phyloP scores from a whole-genome alignment of 1,140 invertebrate species.

The Nasonia longicornis region DNA sequence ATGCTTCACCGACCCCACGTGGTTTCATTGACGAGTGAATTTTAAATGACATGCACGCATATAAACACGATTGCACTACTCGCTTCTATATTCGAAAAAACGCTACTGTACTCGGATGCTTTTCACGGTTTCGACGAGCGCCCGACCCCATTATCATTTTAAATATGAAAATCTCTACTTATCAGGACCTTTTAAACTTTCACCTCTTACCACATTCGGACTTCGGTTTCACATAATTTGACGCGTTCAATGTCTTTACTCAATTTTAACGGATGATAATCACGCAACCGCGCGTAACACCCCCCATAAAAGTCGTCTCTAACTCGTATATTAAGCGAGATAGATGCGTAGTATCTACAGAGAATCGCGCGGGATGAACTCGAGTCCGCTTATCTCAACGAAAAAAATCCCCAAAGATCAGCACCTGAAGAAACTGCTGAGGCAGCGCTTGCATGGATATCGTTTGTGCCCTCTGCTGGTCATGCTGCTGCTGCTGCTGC shows the following conservation, averaged over 20 bases:
- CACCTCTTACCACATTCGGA: constrained; percentile 16
- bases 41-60: too few species aligned
- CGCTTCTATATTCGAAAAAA: too few species aligned
- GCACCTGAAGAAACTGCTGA: constrained; percentile 71
- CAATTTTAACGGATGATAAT: too few species aligned
- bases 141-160: background rate
- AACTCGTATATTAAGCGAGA: too few species aligned
- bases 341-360: too few species aligned
- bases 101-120: background rate
- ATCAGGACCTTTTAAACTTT: constrained; percentile 28
- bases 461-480: constrained; percentile 65
- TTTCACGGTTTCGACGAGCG: background rate
- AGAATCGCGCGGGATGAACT: background rate
- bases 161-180: background rate
- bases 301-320: too few species aligned
- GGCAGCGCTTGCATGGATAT: constrained; percentile 71
- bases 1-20: too few species aligned
- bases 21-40: too few species aligned
- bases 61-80: too few species aligned
- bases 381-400: background rate
- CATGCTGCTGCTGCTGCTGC: constrained; percentile 59
- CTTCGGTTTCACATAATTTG: background rate
- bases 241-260: background rate
- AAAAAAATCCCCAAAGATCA: background rate
- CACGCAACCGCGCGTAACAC: too few species aligned